Percentiles rank a stretch among this genome's conserved stretches.
phyloP scores from a whole-genome alignment of 2,797 vertebrate genomes.

The Dipus sagitta region DNA sequence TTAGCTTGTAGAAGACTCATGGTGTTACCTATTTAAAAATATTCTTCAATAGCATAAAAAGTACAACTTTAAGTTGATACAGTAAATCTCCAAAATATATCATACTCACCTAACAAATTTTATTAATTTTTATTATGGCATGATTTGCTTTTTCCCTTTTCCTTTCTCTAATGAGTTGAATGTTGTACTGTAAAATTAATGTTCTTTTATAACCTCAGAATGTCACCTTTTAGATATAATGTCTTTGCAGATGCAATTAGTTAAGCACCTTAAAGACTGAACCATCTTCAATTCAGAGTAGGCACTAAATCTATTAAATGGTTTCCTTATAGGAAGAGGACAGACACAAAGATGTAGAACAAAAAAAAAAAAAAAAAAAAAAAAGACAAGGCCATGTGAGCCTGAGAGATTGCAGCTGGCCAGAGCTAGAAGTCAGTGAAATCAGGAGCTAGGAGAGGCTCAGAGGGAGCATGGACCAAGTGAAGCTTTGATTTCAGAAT shows the following conservation, averaged over 20 bases:
- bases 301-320: background rate
- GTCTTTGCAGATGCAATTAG: background rate
- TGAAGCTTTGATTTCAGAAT: background rate
- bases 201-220: background rate
- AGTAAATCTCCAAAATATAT: background rate
- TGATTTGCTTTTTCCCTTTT: background rate
- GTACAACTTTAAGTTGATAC: background rate
- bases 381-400: background rate
- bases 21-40: background rate
- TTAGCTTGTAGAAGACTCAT: background rate
- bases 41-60: background rate
- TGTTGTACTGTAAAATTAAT: background rate
- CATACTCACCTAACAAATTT: background rate
- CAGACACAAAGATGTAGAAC: background rate
- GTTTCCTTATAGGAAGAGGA: background rate
- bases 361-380: too few relatives aligned
- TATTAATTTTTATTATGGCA: background rate
- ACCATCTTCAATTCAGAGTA: background rate
- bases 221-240: background rate
- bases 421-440: fast-evolving
- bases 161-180: background rate
- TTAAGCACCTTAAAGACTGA: background rate
- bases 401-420: fast-evolving
- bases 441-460: background rate
- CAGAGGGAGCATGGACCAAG: fast-evolving